These are phyloP conservation scores for Melinaea marsaeus DNA, from an alignment of 2,888 invertebrate genomes.

Conservation along the genomic window DNA sequence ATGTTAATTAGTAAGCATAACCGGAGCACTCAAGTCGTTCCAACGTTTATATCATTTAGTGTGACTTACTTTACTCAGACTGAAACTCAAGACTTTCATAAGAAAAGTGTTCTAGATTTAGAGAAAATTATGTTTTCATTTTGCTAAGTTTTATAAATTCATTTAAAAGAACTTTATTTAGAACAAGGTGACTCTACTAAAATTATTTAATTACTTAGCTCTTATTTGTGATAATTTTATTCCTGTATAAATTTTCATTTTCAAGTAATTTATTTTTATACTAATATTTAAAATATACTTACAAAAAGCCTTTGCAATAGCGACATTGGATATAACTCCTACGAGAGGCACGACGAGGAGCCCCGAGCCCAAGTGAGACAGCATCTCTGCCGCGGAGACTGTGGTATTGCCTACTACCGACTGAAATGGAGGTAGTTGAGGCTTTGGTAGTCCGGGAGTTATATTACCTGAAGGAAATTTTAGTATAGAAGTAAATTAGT, in stretches of 20 bases:
- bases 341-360: constrained; percentile 84
- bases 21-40: constrained; percentile 30
- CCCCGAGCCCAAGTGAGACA: constrained; percentile 81
- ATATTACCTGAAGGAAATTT: constrained; percentile 69
- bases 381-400: constrained; percentile 73
- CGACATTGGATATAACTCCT: constrained; percentile 86
- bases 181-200: no score
- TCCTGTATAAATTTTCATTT: not conserved
- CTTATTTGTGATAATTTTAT: no score
- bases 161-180: no score
- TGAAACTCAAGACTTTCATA: constrained; percentile 5
- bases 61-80: constrained; percentile 18
- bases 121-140: constrained; percentile 14
- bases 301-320: constrained; percentile 92
- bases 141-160: no score
- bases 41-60: constrained; percentile 24
- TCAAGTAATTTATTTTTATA: not conserved
- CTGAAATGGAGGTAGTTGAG: constrained; percentile 74
- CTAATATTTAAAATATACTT: constrained; percentile 50
- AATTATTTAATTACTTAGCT: no score
- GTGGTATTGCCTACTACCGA: constrained; percentile 70
- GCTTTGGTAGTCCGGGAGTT: constrained; percentile 78
- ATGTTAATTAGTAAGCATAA: constrained; percentile 33
- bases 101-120: constrained; percentile 15
- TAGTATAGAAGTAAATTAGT: not conserved